Percentiles rank a stretch among this genome's conserved stretches.
Conservation (phyloP, 2,888 invertebrate genomes). For the Diogma glabrata region DNA sequence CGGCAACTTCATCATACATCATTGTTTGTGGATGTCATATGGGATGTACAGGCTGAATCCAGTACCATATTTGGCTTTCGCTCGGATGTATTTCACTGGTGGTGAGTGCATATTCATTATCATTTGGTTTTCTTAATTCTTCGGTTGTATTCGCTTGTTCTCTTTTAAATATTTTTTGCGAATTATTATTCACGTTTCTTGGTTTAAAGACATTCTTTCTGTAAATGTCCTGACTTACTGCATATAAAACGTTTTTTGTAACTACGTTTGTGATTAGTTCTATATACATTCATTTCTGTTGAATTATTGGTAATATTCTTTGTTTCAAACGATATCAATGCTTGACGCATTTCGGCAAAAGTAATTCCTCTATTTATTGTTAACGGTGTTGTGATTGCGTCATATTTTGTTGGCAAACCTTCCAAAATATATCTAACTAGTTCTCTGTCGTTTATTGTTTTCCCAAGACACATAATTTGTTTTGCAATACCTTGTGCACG, state of each 20-base stretch:
- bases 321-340: background rate
- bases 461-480: background rate
- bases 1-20: background rate
- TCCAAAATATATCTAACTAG: background rate
- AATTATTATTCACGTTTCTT: too few species aligned
- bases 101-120: too few species aligned
- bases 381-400: background rate
- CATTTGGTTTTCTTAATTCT: too few species aligned
- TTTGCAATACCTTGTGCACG: background rate
- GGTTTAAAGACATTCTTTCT: conserved; percentile 1
- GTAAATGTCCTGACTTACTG: background rate
- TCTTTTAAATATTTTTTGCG: too few species aligned
- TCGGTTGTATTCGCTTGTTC: too few species aligned
- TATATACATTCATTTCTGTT: background rate
- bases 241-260: background rate
- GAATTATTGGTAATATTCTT: background rate
- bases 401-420: background rate
- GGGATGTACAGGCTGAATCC: background rate
- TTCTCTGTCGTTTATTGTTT: background rate
- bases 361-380: background rate
- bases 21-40: background rate
- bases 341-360: too few species aligned
- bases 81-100: too few species aligned
- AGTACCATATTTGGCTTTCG: conserved; percentile 1
- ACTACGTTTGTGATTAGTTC: background rate